phyloP scores from a whole-genome alignment of 1,140 invertebrate genomes.

The Xylocopa sonorina region DNA sequence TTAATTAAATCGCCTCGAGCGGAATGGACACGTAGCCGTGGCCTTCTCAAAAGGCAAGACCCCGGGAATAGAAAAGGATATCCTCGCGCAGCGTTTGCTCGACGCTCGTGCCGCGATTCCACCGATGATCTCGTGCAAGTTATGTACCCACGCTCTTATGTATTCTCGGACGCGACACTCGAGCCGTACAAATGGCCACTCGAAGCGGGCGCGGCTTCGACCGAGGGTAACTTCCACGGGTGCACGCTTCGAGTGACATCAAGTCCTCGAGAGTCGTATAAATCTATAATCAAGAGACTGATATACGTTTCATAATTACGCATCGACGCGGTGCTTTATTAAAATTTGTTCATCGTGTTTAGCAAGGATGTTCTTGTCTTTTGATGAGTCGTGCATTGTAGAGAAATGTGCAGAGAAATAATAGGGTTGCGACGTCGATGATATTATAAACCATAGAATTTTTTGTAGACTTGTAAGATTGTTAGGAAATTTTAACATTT shows the following conservation, averaged over 20 bases:
- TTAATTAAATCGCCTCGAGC: conserved; percentile 72
- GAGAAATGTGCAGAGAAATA: too few relatives aligned
- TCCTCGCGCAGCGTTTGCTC: background rate
- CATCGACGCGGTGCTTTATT: too few relatives aligned
- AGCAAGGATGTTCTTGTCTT: background rate
- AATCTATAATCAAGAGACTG: conserved; percentile 12
- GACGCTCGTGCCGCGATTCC: background rate
- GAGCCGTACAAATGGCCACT: background rate
- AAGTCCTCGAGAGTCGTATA: conserved; percentile 1
- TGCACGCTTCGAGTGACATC: conserved; percentile 11
- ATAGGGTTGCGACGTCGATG: too few relatives aligned
- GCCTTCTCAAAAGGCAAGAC: background rate
- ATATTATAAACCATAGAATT: too few relatives aligned
- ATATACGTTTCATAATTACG: background rate
- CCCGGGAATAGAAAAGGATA: background rate
- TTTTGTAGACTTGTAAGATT: too few relatives aligned
- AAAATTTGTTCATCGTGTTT: too few relatives aligned
- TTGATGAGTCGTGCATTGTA: too few relatives aligned
- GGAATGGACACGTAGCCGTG: conserved; percentile 8
- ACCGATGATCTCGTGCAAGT: too few relatives aligned
- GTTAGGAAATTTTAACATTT: too few relatives aligned
- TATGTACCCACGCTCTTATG: too few relatives aligned
- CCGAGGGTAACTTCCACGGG: conserved; percentile 6
- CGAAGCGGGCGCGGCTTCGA: background rate
- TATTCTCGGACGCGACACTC: background rate